phyloP scores from a whole-genome alignment of 2,113 vertebrate species.

The Zosterops hypoxanthus region DNA sequence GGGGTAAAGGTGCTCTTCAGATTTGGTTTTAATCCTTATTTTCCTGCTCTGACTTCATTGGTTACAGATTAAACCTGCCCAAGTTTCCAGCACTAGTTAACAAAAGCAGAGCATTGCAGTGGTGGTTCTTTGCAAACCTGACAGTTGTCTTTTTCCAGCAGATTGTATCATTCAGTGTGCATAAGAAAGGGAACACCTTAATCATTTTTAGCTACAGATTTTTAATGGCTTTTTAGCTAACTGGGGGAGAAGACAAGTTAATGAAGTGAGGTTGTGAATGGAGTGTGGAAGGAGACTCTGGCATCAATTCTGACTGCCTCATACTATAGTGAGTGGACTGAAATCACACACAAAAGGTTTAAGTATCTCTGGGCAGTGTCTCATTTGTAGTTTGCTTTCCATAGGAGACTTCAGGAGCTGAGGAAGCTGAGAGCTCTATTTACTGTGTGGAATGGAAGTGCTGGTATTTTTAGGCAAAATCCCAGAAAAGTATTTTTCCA shows the following conservation, averaged over 20 bases:
- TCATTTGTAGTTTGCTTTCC: background rate
- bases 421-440: background rate
- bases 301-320: background rate
- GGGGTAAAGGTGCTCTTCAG: background rate
- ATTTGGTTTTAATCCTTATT: background rate
- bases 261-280: background rate
- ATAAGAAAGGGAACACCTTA: background rate
- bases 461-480: background rate
- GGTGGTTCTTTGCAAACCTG: background rate
- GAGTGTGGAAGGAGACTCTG: background rate
- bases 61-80: background rate
- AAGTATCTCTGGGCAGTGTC: background rate
- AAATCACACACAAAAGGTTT: background rate
- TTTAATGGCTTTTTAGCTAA: background rate
- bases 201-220: background rate
- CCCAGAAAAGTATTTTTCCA: background rate
- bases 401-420: background rate
- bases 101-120: background rate
- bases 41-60: background rate
- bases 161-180: background rate
- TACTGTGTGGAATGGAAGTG: background rate
- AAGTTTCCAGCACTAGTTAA: background rate
- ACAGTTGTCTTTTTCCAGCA: background rate
- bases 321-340: background rate
- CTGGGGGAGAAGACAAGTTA: background rate